phyloP scores from a whole-genome alignment of 1,140 invertebrate genomes.

The Heliconius congener region DNA sequence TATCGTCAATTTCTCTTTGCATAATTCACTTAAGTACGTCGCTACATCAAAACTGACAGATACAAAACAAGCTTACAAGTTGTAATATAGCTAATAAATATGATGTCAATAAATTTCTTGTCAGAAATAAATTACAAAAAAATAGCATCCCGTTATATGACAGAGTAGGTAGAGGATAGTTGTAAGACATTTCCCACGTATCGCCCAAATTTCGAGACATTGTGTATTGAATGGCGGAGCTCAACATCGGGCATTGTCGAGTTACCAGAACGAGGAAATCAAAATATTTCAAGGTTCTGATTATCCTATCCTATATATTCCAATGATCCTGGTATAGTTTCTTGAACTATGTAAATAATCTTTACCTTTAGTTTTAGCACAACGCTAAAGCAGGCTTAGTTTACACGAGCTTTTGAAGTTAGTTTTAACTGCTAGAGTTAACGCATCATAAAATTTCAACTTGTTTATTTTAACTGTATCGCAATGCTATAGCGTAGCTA shows the following conservation, averaged over 20 bases:
- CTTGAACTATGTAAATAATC: slow-evolving; percentile 3
- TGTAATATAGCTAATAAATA: background rate
- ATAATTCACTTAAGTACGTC: background rate
- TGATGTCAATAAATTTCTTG: background rate
- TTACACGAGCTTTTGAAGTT: slow-evolving; percentile 36
- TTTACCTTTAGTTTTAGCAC: slow-evolving; percentile 7
- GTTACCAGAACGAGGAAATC: no score
- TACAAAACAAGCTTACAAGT: background rate
- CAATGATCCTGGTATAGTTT: background rate
- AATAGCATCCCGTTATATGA: no score
- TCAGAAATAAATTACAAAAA: no score
- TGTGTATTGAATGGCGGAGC: no score
- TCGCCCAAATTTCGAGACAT: no score
- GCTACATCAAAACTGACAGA: slow-evolving; percentile 8
- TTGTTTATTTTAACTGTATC: background rate
- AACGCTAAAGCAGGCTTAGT: background rate
- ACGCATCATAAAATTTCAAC: slow-evolving; percentile 32
- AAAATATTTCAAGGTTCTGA: no score
- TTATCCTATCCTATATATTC: no score
- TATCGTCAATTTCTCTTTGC: slow-evolving; percentile 4
- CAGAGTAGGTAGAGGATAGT: no score
- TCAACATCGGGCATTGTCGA: no score
- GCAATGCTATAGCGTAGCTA: slow-evolving; percentile 18
- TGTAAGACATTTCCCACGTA: no score
- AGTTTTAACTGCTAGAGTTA: slow-evolving; percentile 39